Percentiles rank a stretch among this genome's conserved stretches.
These are phyloP conservation scores for Neodiprion pinetum DNA, from an alignment of 1,140 invertebrate genomes.

Conservation along the genomic window DNA sequence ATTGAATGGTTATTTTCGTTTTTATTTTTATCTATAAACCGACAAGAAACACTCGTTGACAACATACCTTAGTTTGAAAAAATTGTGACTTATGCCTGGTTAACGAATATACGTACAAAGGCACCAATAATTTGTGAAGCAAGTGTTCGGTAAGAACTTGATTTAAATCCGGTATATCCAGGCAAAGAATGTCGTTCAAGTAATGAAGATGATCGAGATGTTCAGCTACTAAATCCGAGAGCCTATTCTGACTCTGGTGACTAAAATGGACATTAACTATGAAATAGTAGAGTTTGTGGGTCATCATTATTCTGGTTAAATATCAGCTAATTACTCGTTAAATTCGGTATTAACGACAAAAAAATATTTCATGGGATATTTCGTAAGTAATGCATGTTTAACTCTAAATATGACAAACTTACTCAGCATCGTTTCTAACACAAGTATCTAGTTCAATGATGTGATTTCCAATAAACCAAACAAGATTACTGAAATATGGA, in stretches of 20 bases:
- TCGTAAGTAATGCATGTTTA: not conserved
- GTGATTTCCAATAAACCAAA: slow-evolving; percentile 99
- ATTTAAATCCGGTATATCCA: slow-evolving; percentile 93
- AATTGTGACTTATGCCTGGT: slow-evolving; percentile 56
- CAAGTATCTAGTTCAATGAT: slow-evolving; percentile 95
- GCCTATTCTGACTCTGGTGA: slow-evolving; percentile 89
- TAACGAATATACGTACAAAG: slow-evolving; percentile 93
- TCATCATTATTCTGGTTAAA: slow-evolving; percentile 4
- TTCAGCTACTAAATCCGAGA: slow-evolving; percentile 95
- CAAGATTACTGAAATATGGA: slow-evolving; percentile 97
- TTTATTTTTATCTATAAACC: too few relatives aligned
- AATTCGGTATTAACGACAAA: slow-evolving; percentile 8
- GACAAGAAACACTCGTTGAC: not conserved
- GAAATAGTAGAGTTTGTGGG: not conserved
- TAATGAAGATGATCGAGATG: slow-evolving; percentile 98
- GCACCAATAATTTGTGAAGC: slow-evolving; percentile 90
- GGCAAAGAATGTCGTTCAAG: slow-evolving; percentile 93
- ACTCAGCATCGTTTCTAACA: slow-evolving; percentile 94
- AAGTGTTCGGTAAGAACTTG: slow-evolving; percentile 96
- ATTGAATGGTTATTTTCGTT: too few relatives aligned
- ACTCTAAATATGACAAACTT: slow-evolving; percentile 55
- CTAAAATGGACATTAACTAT: slow-evolving; percentile 59
- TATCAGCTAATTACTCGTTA: not conserved
- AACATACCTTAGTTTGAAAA: slow-evolving; percentile 55
- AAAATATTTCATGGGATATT: slow-evolving; percentile 11